phyloP scores from a whole-genome alignment of 1,140 invertebrate genomes.

The Polyergus mexicanus region DNA sequence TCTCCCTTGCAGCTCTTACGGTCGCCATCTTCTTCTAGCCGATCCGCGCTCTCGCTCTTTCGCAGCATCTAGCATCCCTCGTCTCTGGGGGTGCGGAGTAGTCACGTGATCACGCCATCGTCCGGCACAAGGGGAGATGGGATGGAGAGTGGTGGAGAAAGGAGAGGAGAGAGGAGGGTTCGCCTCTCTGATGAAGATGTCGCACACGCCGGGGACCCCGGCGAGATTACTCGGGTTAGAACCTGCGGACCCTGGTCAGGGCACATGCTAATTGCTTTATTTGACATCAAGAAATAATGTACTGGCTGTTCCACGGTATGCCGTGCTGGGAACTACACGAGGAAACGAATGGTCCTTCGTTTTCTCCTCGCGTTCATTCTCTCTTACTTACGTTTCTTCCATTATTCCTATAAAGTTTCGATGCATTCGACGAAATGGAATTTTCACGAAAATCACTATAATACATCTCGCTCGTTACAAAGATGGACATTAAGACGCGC shows the following conservation, averaged over 20 bases:
- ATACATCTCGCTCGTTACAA: background rate
- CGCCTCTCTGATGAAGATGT: constrained; percentile 86
- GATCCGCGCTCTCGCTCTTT: constrained; percentile 45
- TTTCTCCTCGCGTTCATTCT: constrained; percentile 60
- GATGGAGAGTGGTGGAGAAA: constrained; percentile 69
- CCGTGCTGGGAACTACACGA: constrained; percentile 57
- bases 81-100: constrained; percentile 65
- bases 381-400: constrained; percentile 32
- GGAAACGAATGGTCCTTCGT: constrained; percentile 71
- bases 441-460: constrained; percentile 19
- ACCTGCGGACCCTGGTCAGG: constrained; percentile 82
- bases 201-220: constrained; percentile 85
- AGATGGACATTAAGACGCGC: background rate
- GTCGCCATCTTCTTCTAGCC: constrained; percentile 44
- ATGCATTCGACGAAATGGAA: background rate
- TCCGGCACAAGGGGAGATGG: constrained; percentile 54
- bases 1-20: background rate
- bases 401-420: constrained; percentile 65
- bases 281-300: constrained; percentile 87
- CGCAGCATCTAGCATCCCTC: constrained; percentile 50
- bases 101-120: constrained; percentile 71
- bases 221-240: constrained; percentile 84
- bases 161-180: constrained; percentile 69
- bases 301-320: constrained; percentile 73
- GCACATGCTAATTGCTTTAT: constrained; percentile 87